Base-by-base conservation (phyloP, 2,113 vertebrate genomes). In the Ariopsis seemanni region DNA sequence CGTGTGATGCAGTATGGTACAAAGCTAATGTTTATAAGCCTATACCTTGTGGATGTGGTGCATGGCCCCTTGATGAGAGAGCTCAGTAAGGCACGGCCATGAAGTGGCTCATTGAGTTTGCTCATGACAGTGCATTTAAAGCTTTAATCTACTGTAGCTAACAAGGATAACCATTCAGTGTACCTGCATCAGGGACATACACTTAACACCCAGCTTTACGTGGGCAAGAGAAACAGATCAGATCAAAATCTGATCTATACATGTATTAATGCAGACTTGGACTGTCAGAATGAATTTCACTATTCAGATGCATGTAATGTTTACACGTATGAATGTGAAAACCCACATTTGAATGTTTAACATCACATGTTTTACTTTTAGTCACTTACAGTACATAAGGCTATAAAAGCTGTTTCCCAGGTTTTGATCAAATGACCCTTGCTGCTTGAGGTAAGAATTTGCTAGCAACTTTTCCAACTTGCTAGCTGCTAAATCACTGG, bases 61-160 rank as follows among this genome's bases (percentile, higher is more conserved):
- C 78, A 58, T 55, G 91, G 94, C 93, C 94, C 92, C 91, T 92
- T 91, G 83, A 89, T 83, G 89, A 92, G 91, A 91, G 67, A 81
- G 91, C 95, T 96, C 94, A 93, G 95, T 95, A 95, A 93, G 92
- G 93, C 93, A 94, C 92, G 88, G 92, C 93, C 92, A 94, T 95
- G 94, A 95, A 95, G 94, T 95, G 93, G 92, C 92, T 91, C 93
- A 95, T 95, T 90, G 93, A 95, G 95, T 95, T 92, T 79, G 88
- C 90, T 93, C 92, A 94, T 92, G 94, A 94, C 93, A 92, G 93
- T 90, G 92, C 94, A 94, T 94, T 95, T 93, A 94, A 92, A 93
- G 92, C 93, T 95, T 95, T 95, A 94, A 95, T 95, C 93, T 93
- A n/a, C n/a, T n/a, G n/a, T n/a, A 92, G 93, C 92, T 95, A 95